These are phyloP conservation scores for Melanostoma mellinum DNA, from an alignment of 2,888 invertebrate genomes.

Conservation along the genomic window DNA sequence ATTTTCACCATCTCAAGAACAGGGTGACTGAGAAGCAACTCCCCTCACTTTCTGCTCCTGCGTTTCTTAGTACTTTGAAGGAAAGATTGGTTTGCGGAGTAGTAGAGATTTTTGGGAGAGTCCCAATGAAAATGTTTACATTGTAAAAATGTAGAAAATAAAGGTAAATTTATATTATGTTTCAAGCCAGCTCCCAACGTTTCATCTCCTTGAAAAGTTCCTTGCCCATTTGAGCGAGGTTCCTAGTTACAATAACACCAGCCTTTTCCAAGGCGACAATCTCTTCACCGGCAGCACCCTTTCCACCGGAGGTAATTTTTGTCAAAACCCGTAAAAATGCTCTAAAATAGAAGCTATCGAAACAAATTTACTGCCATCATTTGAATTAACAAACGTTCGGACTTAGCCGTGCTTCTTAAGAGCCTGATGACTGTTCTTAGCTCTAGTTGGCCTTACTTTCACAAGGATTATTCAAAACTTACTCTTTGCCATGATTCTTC, in stretches of 20 bases:
- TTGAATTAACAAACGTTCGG: no score
- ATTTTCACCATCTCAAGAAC: no score
- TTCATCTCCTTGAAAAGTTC: slow-evolving; percentile 95
- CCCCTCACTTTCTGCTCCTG: no score
- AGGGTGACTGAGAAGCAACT: no score
- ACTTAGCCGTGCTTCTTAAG: no score
- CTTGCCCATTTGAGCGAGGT: slow-evolving; percentile 96
- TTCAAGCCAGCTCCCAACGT: slow-evolving; percentile 86
- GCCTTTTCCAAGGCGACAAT: slow-evolving; percentile 97
- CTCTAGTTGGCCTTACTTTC: no score
- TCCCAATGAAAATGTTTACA: slow-evolving; percentile 34
- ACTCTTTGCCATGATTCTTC: no score
- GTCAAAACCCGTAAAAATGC: no score
- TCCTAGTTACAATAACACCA: slow-evolving; percentile 96
- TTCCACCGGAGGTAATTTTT: slow-evolving; percentile 91
- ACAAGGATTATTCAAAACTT: no score
- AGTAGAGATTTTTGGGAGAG: slow-evolving; percentile 1
- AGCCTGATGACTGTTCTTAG: no score
- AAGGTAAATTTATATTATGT: slow-evolving; percentile 36
- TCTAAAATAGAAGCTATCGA: no score
- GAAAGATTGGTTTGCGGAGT: slow-evolving; percentile 16
- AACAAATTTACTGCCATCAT: no score
- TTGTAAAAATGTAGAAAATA: slow-evolving; percentile 40
- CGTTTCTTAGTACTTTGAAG: neutral
- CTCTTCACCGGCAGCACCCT: slow-evolving; percentile 99